These are phyloP conservation scores for Merluccius polli DNA, from an alignment of 2,797 vertebrate species.

Conservation along the genomic window DNA sequence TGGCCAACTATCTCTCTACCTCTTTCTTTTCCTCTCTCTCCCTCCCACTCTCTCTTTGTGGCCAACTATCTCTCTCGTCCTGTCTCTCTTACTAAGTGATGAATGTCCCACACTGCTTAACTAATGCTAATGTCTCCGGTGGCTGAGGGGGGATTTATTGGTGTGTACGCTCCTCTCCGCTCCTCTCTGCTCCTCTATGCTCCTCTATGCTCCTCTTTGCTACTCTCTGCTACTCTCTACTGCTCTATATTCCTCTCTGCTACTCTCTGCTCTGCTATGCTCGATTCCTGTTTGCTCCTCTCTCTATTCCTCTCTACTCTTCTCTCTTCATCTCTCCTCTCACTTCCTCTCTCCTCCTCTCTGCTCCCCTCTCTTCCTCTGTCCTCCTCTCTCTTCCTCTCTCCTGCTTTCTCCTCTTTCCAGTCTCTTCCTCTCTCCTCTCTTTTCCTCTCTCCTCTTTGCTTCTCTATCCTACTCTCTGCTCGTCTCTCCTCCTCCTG, in stretches of 20 bases:
- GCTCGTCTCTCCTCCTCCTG: background rate
- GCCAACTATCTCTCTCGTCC: constrained; percentile 12
- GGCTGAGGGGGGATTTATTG: constrained; percentile 42
- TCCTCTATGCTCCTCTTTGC: background rate
- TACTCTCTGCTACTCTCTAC: background rate
- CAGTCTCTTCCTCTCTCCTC: background rate
- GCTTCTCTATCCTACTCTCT: background rate
- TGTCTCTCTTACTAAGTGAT: constrained; percentile 29
- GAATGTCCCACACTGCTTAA: constrained; percentile 36
- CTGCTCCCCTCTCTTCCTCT: background rate
- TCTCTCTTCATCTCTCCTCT: too few species aligned
- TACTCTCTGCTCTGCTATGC: background rate
- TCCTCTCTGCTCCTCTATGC: background rate
- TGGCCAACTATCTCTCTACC: too few species aligned
- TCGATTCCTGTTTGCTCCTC: too few species aligned
- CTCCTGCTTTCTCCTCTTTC: too few species aligned
- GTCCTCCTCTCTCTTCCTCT: background rate
- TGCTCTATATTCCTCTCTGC: background rate
- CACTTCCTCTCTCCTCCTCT: too few species aligned
- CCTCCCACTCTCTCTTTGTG: background rate
- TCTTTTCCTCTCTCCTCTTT: background rate
- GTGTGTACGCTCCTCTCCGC: background rate
- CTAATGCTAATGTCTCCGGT: constrained; percentile 50
- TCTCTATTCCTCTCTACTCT: too few species aligned
- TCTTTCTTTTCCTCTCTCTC: too few species aligned